phyloP scores from a whole-genome alignment of 2,888 invertebrate species.

The Phortica magna region DNA sequence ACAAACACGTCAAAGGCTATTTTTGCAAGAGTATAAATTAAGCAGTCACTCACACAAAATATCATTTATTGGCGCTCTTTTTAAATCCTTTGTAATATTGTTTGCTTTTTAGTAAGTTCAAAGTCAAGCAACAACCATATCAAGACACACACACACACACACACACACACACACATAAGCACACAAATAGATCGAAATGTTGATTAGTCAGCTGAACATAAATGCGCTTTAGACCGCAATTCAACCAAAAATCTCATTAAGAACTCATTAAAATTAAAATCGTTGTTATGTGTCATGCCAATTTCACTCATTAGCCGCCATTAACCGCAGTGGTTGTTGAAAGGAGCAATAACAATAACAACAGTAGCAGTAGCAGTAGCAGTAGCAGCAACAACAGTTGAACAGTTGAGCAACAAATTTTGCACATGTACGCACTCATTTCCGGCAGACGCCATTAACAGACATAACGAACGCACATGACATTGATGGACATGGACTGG shows the following conservation, averaged over 20 bases:
- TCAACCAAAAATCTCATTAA: conserved; percentile 44
- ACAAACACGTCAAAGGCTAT: no score
- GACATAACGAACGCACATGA: neutral
- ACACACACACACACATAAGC: neutral
- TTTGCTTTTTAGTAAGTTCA: no score
- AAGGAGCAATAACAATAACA: conserved; percentile 16
- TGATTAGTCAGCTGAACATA: neutral
- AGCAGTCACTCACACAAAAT: no score
- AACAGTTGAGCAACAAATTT: conserved; percentile 39
- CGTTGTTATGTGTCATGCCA: conserved; percentile 27
- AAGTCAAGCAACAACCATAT: conserved; percentile 35
- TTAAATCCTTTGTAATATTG: no score
- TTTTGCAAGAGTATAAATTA: no score
- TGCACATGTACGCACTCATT: neutral
- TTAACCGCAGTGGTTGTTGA: neutral
- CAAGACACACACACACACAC: neutral
- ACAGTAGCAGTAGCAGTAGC: neutral
- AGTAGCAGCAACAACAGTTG: neutral
- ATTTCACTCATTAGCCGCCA: conserved; percentile 32
- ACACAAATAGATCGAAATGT: neutral
- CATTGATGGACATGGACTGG: no score
- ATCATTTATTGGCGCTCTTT: no score
- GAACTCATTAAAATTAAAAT: conserved; percentile 51
- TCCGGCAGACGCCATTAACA: conserved; percentile 14
- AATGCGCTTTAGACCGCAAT: neutral